A percentile compares a stretch with the other conserved stretches of the same genome.
Conservation (phyloP, 1,140 invertebrate genomes). For the Babylonia areolata region DNA sequence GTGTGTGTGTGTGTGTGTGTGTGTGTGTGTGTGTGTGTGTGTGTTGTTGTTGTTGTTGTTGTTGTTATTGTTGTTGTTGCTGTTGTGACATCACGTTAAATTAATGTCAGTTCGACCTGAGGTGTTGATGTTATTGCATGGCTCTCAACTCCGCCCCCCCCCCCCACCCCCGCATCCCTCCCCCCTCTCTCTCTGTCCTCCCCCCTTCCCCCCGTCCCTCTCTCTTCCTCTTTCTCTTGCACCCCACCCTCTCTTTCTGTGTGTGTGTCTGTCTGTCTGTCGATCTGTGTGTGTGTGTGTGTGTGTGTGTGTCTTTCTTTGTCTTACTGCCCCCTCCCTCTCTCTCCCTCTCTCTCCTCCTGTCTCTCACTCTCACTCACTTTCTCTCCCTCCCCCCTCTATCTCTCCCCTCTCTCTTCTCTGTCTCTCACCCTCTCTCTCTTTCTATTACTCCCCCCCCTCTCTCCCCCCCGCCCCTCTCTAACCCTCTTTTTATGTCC, state of each 20-base stretch:
- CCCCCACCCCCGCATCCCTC: background rate
- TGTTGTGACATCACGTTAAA: too few species aligned
- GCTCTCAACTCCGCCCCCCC: too few species aligned
- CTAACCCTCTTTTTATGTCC: background rate
- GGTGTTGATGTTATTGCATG: too few species aligned
- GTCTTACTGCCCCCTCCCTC: background rate
- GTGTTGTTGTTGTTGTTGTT: too few species aligned
- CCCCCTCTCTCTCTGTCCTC: background rate
- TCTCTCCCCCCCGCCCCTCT: background rate
- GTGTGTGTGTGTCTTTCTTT: too few species aligned
- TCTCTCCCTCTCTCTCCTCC: background rate
- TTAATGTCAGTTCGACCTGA: too few species aligned
- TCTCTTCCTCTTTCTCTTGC: background rate
- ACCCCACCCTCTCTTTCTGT: background rate
- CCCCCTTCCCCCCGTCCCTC: background rate
- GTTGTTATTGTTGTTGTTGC: too few species aligned
- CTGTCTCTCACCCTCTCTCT: too few species aligned
- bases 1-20: too few species aligned
- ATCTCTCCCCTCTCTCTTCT: background rate
- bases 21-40: too few species aligned
- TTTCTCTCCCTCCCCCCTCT: background rate
- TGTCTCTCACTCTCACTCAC: background rate
- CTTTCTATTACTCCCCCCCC: too few species aligned
- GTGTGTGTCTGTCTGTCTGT: background rate
- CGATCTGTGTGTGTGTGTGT: too few species aligned